Evolutionary conservation across 2,113 vertebrate species (phyloP).

Genomic region (Naja naja): DNA sequence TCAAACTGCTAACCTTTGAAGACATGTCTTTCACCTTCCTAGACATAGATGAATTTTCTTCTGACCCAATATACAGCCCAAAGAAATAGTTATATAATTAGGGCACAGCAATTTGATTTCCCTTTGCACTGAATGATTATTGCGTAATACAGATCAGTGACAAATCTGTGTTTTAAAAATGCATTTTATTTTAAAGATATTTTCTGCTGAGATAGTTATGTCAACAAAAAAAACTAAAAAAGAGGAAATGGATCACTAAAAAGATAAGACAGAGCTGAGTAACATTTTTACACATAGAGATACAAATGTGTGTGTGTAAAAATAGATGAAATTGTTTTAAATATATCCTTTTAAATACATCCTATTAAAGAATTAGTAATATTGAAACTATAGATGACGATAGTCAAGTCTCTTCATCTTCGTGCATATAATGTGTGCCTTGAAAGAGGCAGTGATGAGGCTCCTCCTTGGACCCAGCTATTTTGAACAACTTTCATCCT

Average conservation of each 20-base stretch:
- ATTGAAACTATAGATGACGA: not conserved
- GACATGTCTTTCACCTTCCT: not conserved
- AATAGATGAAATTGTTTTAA: not conserved
- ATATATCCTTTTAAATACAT: not conserved
- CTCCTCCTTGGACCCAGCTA: too few relatives aligned
- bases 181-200: not conserved
- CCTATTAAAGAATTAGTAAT: too few relatives aligned
- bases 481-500: too few relatives aligned
- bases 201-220: not conserved
- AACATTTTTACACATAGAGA: not conserved
- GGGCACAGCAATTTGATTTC: not conserved
- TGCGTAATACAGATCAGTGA: not conserved
- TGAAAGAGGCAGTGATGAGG: too few relatives aligned
- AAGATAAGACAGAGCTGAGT: not conserved
- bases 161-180: not conserved
- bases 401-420: too few relatives aligned
- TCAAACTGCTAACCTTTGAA: not conserved
- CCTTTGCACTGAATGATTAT: not conserved
- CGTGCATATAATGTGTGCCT: too few relatives aligned
- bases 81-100: not conserved
- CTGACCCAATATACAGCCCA: not conserved
- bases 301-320: not conserved
- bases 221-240: not conserved
- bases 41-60: not conserved
- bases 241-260: not conserved